Evolutionary conservation across 2,113 vertebrate genomes (phyloP).

Genomic region (Oryzias celebensis): DNA sequence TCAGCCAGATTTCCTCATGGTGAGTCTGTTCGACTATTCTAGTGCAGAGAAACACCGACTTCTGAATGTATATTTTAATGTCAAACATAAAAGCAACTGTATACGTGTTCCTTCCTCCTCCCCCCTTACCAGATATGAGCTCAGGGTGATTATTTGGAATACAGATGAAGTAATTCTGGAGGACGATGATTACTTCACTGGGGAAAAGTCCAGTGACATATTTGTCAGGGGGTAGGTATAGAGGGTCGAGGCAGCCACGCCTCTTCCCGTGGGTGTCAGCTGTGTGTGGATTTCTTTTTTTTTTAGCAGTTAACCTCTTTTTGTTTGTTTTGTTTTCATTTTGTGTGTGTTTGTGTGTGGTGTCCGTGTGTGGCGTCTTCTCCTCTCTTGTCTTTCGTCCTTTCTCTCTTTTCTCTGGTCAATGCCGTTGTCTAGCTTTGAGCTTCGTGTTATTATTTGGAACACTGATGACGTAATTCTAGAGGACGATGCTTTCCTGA

Average conservation of each 20-base stretch:
- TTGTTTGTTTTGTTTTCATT: conserved; percentile 66
- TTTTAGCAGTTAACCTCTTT: conserved; percentile 70
- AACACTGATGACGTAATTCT: conserved; percentile 80
- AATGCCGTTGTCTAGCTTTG: conserved; percentile 76
- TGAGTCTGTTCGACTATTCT: conserved; percentile 47
- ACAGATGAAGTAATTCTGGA: conserved; percentile 98
- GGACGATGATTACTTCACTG: conserved; percentile 99
- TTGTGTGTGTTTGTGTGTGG: conserved; percentile 59
- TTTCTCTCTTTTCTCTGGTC: conserved; percentile 67
- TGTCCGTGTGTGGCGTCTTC: conserved; percentile 54
- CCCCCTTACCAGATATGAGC: conserved; percentile 88
- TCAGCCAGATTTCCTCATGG: conserved; percentile 42
- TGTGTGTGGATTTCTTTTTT: conserved; percentile 53
- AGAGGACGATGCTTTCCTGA: conserved; percentile 83
- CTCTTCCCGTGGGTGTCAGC: conserved; percentile 69
- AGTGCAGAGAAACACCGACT: conserved; percentile 1
- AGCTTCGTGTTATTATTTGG: conserved; percentile 80
- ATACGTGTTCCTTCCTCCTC: conserved; percentile 69
- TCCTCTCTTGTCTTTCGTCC: conserved; percentile 60
- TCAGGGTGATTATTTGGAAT: conserved; percentile 99
- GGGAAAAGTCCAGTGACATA: conserved; percentile 99
- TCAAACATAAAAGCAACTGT: conserved; percentile 57
- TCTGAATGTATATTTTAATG: conserved; percentile 6
- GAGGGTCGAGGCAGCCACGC: conserved; percentile 42
- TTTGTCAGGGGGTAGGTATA: conserved; percentile 94